Base-by-base conservation (phyloP, 2,888 invertebrate species). In the Pegoplata infirma region DNA sequence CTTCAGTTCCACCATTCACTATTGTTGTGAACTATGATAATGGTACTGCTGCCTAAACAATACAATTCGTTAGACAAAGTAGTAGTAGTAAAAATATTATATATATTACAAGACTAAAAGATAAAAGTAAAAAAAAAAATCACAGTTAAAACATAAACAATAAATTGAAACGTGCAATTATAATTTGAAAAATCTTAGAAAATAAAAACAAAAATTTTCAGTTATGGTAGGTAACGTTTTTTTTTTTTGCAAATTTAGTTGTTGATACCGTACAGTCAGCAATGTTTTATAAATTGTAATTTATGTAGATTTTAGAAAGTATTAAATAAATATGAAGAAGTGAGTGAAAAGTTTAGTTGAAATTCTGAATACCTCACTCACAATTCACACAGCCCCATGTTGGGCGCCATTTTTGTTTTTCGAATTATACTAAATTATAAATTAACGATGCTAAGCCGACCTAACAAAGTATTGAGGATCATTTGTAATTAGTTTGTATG, bases 131-230 rank as follows among this genome's bases (percentile, higher is more conserved):
- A 36, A 51, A 49, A 46, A 69, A 69, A 53, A 63, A 71, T 71
- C 53, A 59, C 59, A 32, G 66, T 56, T 44, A 59, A n/a, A 67
- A 67, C 36, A 73, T 44, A 72, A 72, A 59, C 59, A 61, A 67
- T 63, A 69, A 72, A 72, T 63, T 67, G 75, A 75, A 75, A 79
- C 58, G 75, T 72, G 79, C 71, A 75, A 72, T 71, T 75, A 72
- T 67, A 75, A 63, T 71, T 72, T 14, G 40, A n/a, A 14, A 59
- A 64, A 64, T 61, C 59, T 63, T 61, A 17, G 8, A 28, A 40
- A 68, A 44, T 28, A 19, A 36, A 44, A 76, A 51, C 14, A 53
- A 58, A 25, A 53, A 67, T 61, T 68, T 68, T 51, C 56, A 63
- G 73, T 73, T 77, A 73, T 68, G 51, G 47, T 73, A 68, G 51